Percentiles rank a stretch among this genome's conserved stretches.
Evolutionary conservation across 2,888 invertebrate species (phyloP).

Genomic region (Cheilosia vulpina): DNA sequence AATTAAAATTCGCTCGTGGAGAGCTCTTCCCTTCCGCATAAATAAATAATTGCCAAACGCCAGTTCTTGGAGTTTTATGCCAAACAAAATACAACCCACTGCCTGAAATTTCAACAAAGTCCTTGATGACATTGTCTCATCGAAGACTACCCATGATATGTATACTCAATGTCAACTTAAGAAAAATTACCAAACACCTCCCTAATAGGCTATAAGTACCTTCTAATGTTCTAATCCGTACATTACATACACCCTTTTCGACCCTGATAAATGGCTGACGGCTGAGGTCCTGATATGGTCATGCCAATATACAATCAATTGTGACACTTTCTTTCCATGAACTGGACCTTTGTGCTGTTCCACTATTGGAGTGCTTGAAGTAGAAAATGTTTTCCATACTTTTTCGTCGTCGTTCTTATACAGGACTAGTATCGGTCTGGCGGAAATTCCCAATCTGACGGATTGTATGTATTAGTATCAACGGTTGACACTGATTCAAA

Average conservation of each 20-base stretch:
- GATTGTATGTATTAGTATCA: too few relatives aligned
- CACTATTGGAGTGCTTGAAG: too few relatives aligned
- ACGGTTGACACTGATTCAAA: too few relatives aligned
- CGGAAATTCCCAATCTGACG: too few relatives aligned
- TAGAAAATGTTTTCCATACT: too few relatives aligned
- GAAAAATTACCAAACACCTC: background rate
- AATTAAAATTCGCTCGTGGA: background rate
- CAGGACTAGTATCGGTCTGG: too few relatives aligned
- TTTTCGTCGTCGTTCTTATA: too few relatives aligned
- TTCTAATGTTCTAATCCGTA: slow-evolving; percentile 24
- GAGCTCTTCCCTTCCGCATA: slow-evolving; percentile 7
- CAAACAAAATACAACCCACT: background rate
- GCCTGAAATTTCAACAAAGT: slow-evolving; percentile 19
- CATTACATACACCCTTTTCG: background rate
- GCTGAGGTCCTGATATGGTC: slow-evolving; percentile 29
- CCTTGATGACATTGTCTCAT: background rate
- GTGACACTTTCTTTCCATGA: slow-evolving; percentile 20
- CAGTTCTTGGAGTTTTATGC: slow-evolving; percentile 28
- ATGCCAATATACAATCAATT: slow-evolving; percentile 18
- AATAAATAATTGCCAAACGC: slow-evolving; percentile 46
- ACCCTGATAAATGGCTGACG: slow-evolving; percentile 27
- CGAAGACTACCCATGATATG: background rate
- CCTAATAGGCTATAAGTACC: background rate
- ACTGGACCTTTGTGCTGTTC: background rate
- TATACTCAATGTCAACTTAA: background rate